Evolutionary conservation across 1,140 invertebrate species (phyloP), one percentile per base, ranked within the genome.

Genomic region (Trypoxylus dichotomus): DNA sequence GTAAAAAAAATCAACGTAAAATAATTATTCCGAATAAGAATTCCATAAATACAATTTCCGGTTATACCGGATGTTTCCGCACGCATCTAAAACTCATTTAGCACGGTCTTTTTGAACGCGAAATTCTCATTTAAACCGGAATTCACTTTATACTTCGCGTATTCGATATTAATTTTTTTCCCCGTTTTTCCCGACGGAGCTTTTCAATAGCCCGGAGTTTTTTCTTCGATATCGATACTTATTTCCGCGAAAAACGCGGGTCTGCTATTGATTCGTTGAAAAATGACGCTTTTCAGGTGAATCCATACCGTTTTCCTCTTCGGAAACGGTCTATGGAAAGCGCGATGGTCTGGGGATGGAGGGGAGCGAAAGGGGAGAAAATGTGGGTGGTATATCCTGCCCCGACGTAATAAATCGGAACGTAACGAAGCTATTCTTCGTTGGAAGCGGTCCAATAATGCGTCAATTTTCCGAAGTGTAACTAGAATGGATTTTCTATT

Each of bases 371-470:
- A 37, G 10, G 32, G 32, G 32, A 37, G 32, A 0, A 37, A 37
- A 8, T 8, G 32, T 2, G 32, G 32, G 32, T 37, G 32, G 32
- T 8, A 37, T 37, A 47, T 19, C 43, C 43, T 13, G 13, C 43
- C 27, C 60, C 60, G 5, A 7, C 24, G 60, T 15, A 68, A 68
- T 24, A 25, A 68, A 68, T 68, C 60, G 60, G 21, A 13, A 21
- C 24, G 24, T 68, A 68, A 68, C 60, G 60, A 68, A 68, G 60
- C 60, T 68, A 68, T 68, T 68, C 60, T 68, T 68, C 60, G 7
- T 24, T 68, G 7, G 60, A 15, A 68, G 60, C 60, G 19, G 13
- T 13, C 60, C 60, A 68, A 68, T 68, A 68, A 68, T 29, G 60
- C 60, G 60, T 54, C 60, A 68, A 68, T 68, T 68, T 68, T 6